A percentile compares a stretch with the other conserved stretches of the same genome.
phyloP scores from a whole-genome alignment of 2,113 vertebrate species.

The Paralichthys olivaceus region DNA sequence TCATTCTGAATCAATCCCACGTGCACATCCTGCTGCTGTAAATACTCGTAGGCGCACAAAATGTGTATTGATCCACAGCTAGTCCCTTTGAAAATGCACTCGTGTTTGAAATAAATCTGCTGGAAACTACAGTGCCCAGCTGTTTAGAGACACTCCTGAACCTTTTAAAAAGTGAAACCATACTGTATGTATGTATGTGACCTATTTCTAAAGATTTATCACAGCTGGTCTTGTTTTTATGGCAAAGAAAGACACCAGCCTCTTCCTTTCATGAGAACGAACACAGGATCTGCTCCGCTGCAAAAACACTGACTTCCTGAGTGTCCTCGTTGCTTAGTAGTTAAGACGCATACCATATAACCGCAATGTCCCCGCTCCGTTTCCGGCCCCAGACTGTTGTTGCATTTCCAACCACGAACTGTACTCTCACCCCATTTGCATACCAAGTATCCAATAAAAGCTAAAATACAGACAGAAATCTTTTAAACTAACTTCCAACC shows the following conservation, averaged over 20 bases:
- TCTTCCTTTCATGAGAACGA: not conserved
- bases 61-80: not conserved
- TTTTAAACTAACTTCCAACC: too few species aligned
- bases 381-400: not conserved
- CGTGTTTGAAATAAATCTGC: not conserved
- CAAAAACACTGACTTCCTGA: slow-evolving; percentile 4
- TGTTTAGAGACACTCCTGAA: not conserved
- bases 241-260: not conserved
- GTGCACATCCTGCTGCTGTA: not conserved
- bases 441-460: not conserved
- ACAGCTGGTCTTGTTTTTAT: not conserved
- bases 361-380: not conserved
- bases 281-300: not conserved
- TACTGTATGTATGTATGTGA: not conserved
- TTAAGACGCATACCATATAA: slow-evolving; percentile 2
- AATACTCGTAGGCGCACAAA: not conserved
- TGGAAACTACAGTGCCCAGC: not conserved
- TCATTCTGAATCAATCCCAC: not conserved
- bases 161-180: not conserved
- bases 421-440: not conserved
- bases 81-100: not conserved
- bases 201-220: not conserved
- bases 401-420: not conserved
- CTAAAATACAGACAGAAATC: not conserved
- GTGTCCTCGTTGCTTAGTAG: not conserved